phyloP scores from a whole-genome alignment of 1,140 invertebrate genomes.

The Anastatus disparis region DNA sequence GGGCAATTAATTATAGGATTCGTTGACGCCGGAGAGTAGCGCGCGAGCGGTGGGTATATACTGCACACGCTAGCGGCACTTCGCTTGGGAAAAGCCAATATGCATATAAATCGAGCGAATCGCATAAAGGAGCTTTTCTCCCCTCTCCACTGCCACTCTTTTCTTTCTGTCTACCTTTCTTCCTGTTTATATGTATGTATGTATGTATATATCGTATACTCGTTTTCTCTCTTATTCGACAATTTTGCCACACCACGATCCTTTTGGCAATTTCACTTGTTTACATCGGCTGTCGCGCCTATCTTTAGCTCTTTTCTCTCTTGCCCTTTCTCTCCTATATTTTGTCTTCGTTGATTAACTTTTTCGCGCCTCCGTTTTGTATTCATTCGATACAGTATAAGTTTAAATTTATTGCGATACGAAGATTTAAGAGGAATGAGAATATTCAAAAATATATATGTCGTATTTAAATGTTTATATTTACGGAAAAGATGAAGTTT shows the following conservation, averaged over 20 bases:
- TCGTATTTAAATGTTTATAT: too few relatives aligned
- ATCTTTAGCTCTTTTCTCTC: too few relatives aligned
- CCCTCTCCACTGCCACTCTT: constrained; percentile 9
- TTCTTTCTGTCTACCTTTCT: not conserved
- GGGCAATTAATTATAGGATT: constrained; percentile 39
- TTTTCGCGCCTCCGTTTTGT: constrained; percentile 12
- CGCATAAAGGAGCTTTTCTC: constrained; percentile 32
- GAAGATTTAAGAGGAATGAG: too few relatives aligned
- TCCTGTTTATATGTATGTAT: too few relatives aligned
- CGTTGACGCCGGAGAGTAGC: too few relatives aligned
- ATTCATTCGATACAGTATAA: not conserved
- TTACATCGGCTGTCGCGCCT: constrained; percentile 7
- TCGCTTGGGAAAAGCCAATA: constrained; percentile 33
- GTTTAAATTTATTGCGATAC: constrained; percentile 4
- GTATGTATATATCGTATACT: too few relatives aligned
- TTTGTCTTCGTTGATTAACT: constrained; percentile 13
- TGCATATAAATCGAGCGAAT: constrained; percentile 41
- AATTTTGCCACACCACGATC: not conserved
- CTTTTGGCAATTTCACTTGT: constrained; percentile 21
- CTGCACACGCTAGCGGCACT: too few relatives aligned
- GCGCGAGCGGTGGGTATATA: too few relatives aligned
- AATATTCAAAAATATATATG: too few relatives aligned
- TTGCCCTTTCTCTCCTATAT: not conserved
- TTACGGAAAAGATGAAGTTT: too few relatives aligned
- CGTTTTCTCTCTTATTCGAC: constrained; percentile 1